These are phyloP conservation scores for Automeris io DNA, from an alignment of 2,888 invertebrate species.

Conservation along the genomic window DNA sequence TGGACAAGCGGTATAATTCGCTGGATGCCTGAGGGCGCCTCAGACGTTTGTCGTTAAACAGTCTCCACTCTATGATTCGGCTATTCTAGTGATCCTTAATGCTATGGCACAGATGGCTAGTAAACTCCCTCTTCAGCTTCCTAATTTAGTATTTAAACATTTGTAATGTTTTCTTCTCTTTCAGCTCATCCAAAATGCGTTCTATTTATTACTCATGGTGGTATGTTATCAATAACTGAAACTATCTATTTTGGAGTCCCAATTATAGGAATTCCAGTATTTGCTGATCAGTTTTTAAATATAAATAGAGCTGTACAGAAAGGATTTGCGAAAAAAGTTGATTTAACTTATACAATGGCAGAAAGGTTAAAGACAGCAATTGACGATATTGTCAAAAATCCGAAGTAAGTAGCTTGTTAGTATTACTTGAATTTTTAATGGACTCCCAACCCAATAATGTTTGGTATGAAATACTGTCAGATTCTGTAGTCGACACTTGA, in stretches of 20 bases:
- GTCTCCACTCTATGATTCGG: too few relatives aligned
- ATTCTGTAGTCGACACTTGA: too few relatives aligned
- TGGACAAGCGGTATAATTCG: too few relatives aligned
- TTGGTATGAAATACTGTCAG: too few relatives aligned
- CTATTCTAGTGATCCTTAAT: too few relatives aligned
- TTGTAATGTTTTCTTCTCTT: too few relatives aligned
- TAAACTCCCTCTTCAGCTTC: too few relatives aligned
- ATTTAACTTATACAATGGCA: conserved; percentile 22
- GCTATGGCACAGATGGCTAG: too few relatives aligned
- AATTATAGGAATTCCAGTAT: conserved; percentile 40
- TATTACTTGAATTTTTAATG: not conserved
- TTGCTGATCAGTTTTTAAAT: conserved; percentile 42
- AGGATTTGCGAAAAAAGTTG: conserved; percentile 32
- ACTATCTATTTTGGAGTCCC: conserved; percentile 38
- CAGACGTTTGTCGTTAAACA: too few relatives aligned
- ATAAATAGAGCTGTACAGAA: conserved; percentile 28
- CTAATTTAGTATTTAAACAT: too few relatives aligned
- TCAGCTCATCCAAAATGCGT: conserved; percentile 40
- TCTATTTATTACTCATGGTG: conserved; percentile 47
- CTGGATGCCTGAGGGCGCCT: too few relatives aligned
- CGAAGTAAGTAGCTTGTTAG: conserved; percentile 20
- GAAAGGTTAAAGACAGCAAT: conserved; percentile 28
- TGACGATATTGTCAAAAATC: conserved; percentile 20
- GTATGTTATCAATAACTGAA: conserved; percentile 39
- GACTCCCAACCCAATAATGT: too few relatives aligned